Conservation (phyloP, 2,797 vertebrate species). For the Danio kyathit region DNA sequence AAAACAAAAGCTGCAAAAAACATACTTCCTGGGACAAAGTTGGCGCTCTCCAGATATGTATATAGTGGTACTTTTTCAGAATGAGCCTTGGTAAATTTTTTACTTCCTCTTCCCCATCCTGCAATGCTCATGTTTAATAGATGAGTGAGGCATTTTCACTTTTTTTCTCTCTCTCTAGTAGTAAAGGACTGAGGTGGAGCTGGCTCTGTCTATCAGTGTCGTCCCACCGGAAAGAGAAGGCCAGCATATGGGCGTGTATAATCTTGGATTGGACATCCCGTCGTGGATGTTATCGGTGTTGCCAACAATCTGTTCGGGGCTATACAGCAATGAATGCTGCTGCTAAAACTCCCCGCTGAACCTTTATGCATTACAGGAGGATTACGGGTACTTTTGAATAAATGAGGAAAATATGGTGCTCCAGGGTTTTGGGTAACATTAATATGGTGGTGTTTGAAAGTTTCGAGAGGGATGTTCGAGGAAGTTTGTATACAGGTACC, state of each 20-base stretch:
- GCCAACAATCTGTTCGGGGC: constrained; percentile 53
- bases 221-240: constrained; percentile 56
- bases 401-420: constrained; percentile 45
- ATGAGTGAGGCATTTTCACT: constrained; percentile 64
- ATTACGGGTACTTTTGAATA: constrained; percentile 73
- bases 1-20: too few species aligned
- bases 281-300: constrained; percentile 62
- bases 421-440: constrained; percentile 20
- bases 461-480: constrained; percentile 2
- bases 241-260: constrained; percentile 61
- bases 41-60: too few species aligned
- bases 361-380: constrained; percentile 66
- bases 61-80: too few species aligned
- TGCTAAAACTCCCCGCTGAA: constrained; percentile 68
- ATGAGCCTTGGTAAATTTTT: too few species aligned
- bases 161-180: constrained; percentile 56
- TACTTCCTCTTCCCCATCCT: constrained; percentile 32
- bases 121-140: constrained; percentile 56
- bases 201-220: constrained; percentile 50
- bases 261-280: constrained; percentile 56
- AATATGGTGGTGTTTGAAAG: constrained; percentile 23
- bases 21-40: too few species aligned
- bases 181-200: constrained; percentile 54
- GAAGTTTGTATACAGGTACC: constrained; percentile 31
- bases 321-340: constrained; percentile 56